Evolutionary conservation across 2,113 vertebrate species (phyloP).

Genomic region (Capricornis sumatraensis): DNA sequence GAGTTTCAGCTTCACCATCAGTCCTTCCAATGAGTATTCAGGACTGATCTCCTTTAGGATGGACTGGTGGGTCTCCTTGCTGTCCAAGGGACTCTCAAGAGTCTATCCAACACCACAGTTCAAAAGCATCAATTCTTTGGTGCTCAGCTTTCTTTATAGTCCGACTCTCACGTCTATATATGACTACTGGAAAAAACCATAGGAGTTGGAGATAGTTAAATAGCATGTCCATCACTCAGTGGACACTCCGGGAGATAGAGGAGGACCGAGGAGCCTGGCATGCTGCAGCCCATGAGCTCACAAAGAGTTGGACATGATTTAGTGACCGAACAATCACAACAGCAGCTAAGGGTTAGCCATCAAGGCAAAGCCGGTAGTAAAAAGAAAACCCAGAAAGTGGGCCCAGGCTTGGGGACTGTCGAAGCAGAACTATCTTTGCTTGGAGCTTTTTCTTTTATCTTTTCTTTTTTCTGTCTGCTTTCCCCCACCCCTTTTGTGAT

Average conservation of each 20-base stretch:
- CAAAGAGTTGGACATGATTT: neutral
- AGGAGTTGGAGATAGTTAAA: neutral
- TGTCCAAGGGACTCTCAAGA: neutral
- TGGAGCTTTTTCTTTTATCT: constrained; percentile 54
- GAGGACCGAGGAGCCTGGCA: neutral
- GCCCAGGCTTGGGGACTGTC: neutral
- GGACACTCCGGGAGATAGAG: neutral
- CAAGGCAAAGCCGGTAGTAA: neutral
- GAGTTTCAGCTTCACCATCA: neutral
- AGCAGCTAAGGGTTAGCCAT: neutral
- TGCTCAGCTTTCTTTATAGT: neutral
- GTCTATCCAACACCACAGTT: neutral
- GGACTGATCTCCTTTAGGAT: neutral
- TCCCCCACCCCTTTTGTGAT: neutral
- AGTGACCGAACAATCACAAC: neutral
- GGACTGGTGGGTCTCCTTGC: neutral
- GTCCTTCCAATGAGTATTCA: neutral
- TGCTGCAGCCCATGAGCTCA: neutral
- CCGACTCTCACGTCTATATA: neutral
- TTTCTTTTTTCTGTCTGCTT: constrained; percentile 43
- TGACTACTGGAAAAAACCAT: neutral
- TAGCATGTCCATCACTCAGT: neutral
- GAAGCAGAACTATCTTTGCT: neutral
- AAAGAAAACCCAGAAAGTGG: neutral
- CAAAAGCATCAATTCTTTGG: neutral